phyloP scores from a whole-genome alignment of 2,888 invertebrate species.

The Nymphalis urticae region DNA sequence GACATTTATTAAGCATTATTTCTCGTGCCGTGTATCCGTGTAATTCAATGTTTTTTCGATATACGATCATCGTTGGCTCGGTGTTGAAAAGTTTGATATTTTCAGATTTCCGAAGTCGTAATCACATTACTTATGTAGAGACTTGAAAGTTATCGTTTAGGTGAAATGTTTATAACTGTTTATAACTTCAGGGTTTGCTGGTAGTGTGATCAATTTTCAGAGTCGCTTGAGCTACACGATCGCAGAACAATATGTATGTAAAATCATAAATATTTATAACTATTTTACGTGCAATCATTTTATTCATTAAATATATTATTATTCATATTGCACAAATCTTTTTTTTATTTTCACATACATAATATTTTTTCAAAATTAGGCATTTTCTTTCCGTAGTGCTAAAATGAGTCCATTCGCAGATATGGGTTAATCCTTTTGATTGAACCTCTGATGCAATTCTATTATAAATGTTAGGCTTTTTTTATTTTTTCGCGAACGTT shows the following conservation, averaged over 20 bases:
- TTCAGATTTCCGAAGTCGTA: conserved; percentile 39
- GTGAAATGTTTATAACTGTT: conserved; percentile 57
- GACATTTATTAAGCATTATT: conserved; percentile 12
- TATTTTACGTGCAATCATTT: no score
- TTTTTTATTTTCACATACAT: no score
- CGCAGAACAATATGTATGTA: background rate
- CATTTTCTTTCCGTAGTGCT: no score
- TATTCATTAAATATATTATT: no score
- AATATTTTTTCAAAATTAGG: no score
- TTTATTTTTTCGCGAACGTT: no score
- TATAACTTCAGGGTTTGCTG: conserved; percentile 33
- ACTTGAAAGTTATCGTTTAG: conserved; percentile 53
- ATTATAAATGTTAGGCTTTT: no score
- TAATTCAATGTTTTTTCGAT: conserved; percentile 24
- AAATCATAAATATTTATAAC: background rate
- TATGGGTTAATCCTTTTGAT: no score
- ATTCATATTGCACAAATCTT: no score
- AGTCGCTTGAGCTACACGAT: background rate
- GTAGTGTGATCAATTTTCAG: background rate
- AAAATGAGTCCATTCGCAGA: no score
- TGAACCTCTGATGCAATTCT: no score
- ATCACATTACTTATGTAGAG: conserved; percentile 55
- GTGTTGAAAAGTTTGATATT: conserved; percentile 38
- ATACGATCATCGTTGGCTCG: conserved; percentile 12
- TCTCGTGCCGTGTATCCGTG: conserved; percentile 14